Percentiles rank a stretch among this genome's conserved stretches.
Evolutionary conservation across 2,888 invertebrate species (phyloP).

Genomic region (Sipha maydis): DNA sequence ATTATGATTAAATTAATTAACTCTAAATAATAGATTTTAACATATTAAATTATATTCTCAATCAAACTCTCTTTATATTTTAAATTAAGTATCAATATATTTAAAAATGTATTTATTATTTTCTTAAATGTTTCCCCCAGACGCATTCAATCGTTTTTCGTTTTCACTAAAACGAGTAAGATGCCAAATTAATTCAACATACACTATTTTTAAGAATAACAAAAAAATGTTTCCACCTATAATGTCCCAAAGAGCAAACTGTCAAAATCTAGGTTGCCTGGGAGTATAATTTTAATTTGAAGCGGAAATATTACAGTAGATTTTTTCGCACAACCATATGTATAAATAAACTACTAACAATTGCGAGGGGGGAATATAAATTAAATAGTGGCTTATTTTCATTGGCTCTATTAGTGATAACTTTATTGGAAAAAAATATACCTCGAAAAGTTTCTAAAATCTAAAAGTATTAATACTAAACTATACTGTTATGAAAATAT

Average conservation of each 20-base stretch:
- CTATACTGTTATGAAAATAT: too few relatives aligned
- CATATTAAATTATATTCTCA: not conserved
- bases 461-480: not conserved
- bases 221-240: constrained; percentile 33
- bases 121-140: constrained; percentile 10
- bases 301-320: constrained; percentile 35
- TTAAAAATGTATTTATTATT: not conserved
- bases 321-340: constrained; percentile 43
- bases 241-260: constrained; percentile 39
- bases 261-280: constrained; percentile 53
- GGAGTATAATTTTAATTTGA: constrained; percentile 58
- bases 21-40: not conserved
- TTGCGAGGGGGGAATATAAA: constrained; percentile 54
- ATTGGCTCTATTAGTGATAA: constrained; percentile 35
- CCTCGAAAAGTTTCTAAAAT: not conserved
- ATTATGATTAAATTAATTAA: not conserved
- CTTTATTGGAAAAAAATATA: constrained; percentile 29
- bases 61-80: not conserved
- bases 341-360: constrained; percentile 57
- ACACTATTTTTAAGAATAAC: constrained; percentile 55
- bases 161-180: constrained; percentile 30
- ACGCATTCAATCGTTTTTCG: constrained; percentile 1
- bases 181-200: constrained; percentile 52
- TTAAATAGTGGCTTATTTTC: constrained; percentile 48
- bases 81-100: not conserved